Percentiles rank a stretch among this genome's conserved stretches.
Evolutionary conservation across 1,140 invertebrate species (phyloP).

Genomic region (Hypothenemus hampei): DNA sequence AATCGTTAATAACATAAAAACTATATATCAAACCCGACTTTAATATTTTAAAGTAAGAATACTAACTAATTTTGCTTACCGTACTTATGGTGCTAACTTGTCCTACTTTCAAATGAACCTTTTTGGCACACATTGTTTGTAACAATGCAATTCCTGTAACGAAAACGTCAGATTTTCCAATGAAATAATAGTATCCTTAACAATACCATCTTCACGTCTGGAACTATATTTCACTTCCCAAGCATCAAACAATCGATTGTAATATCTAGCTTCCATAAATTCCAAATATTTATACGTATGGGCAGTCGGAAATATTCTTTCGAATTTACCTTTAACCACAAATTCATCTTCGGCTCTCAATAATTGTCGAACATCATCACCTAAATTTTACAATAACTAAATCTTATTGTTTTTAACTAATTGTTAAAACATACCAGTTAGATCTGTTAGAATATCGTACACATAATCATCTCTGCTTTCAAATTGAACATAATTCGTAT

Average conservation of each 20-base stretch:
- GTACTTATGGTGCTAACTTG: conserved; percentile 52
- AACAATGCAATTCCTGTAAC: conserved; percentile 60
- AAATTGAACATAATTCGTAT: conserved; percentile 56
- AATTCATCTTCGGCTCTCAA: conserved; percentile 89
- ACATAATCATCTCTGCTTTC: conserved; percentile 55
- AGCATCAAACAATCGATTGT: conserved; percentile 88
- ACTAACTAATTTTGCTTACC: conserved; percentile 42
- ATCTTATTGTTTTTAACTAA: background rate
- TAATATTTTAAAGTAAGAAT: conserved; percentile 7
- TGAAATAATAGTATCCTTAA: background rate
- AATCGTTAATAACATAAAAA: background rate
- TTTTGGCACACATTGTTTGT: conserved; percentile 62
- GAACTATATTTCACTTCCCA: conserved; percentile 76
- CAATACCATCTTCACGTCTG: conserved; percentile 59
- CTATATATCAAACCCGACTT: background rate
- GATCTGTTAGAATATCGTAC: conserved; percentile 25
- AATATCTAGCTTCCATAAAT: conserved; percentile 86
- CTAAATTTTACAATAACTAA: conserved; percentile 36
- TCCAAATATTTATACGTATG: conserved; percentile 73
- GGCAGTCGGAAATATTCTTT: conserved; percentile 82
- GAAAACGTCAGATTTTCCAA: background rate
- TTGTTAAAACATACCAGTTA: conserved; percentile 16
- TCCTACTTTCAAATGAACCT: conserved; percentile 64
- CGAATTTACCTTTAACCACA: conserved; percentile 66
- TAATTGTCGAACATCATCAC: conserved; percentile 85